Conservation (phyloP, 2,888 invertebrate species). For the Acronicta leporina region DNA sequence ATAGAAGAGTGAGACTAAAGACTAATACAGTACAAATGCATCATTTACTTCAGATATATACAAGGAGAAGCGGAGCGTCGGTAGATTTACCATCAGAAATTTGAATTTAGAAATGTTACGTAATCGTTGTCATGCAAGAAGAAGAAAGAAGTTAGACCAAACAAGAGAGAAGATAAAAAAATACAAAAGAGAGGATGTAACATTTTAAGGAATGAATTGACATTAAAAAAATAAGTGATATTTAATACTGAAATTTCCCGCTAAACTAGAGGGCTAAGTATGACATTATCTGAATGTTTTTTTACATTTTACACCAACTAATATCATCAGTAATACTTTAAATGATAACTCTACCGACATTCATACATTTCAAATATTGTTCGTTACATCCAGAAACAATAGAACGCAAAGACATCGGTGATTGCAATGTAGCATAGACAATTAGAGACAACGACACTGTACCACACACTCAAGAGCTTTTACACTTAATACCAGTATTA, state of each 20-base stretch:
- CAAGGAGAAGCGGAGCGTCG: conserved; percentile 17
- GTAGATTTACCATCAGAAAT: conserved; percentile 37
- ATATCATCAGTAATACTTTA: background rate
- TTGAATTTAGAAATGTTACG: conserved; percentile 9
- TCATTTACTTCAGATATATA: conserved; percentile 45
- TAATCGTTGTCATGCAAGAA: conserved; percentile 10
- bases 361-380: conserved; percentile 30
- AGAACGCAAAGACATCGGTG: conserved; percentile 42
- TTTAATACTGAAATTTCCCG: too few species aligned
- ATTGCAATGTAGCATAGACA: conserved; percentile 64
- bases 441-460: conserved; percentile 87
- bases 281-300: background rate
- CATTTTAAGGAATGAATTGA: background rate
- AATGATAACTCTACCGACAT: conserved; percentile 37
- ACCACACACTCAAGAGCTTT: conserved; percentile 85
- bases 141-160: conserved; percentile 8
- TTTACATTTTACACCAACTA: conserved; percentile 1
- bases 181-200: conserved; percentile 5
- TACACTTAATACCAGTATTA: conserved; percentile 72
- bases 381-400: conserved; percentile 29
- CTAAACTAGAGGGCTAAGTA: too few species aligned
- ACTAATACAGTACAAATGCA: conserved; percentile 55
- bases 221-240: too few species aligned
- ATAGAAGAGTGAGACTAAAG: conserved; percentile 28
- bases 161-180: conserved; percentile 11